Evolutionary conservation across 2,888 invertebrate species (phyloP), one percentile per base, ranked within the genome.

Genomic region (Conistra vaccinii): DNA sequence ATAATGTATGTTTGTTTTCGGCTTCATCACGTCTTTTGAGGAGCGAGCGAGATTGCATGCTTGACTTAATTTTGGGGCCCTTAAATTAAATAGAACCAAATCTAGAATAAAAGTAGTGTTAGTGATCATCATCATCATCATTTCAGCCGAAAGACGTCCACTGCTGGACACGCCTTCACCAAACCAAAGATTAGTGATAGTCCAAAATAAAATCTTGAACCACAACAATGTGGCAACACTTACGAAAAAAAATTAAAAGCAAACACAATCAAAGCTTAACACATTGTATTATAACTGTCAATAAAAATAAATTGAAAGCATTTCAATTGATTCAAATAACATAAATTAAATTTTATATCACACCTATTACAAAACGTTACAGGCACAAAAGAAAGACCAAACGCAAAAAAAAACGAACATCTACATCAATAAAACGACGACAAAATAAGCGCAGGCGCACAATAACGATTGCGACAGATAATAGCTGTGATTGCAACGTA

Each of bases 401-500:
- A 58, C 32, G 32, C 7, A 23, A 53, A 35, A 7, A 48, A 53
- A 57, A 65, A n/a, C n/a, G 17, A 60, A 39, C 20, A 72, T n/a
- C 57, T 6, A 62, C 61, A 68, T 81, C 63, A 73, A 81, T 83
- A 57, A 67, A 29, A 26, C 57, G 14, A 39, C 42, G 63, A 65
- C 57, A 73, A 84, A 61, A 78, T 81, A 81, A 80, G 68, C 69
- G 66, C 35, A 62, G 58, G 60, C 78, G 69, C 75, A 86, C 89
- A 87, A 86, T 83, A 76, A 75, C 23, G 3, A 82, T 90, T 89
- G 85, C 89, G 74, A 86, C 80, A 89, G 66, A 61, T 84, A 80
- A 85, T 86, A 71, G 77, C 79, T 60, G 60, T 72, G 78, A 85
- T 90, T 85, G 87, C 84, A 80, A 80, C 81, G 87, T 80, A 89